Base-by-base conservation (phyloP, 2,797 vertebrate genomes). In the Amblyraja radiata region DNA sequence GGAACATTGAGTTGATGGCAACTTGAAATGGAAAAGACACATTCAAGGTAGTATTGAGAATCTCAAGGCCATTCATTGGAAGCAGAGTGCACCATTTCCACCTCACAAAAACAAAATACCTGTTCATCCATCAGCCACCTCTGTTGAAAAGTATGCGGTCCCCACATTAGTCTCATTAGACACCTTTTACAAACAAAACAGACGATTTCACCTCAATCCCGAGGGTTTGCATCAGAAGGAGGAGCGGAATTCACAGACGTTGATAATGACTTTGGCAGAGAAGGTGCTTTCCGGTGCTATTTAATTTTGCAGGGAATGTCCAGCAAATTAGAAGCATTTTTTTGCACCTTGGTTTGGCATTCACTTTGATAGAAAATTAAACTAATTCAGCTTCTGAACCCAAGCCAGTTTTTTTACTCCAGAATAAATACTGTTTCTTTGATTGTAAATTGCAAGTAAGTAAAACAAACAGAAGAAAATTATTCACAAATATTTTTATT, bases 401-500 rank as follows among this genome's bases (percentile, higher is more conserved):
- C 54, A 76, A 73, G 71, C 90, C 88, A 91, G 16, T 54, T 91
- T 71, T 91, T 16, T 36, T 91, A 73, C 68, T 68, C 88, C 23
- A 46, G n/a, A 73, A 68, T 28, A 73, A 91, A 90, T 90, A 90
- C 4, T 0, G 36, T 39, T 91, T 54, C 36, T 92, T 92, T 92
- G 90, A 92, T 92, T 92, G 73, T 76, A 54, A 46, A 11, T 74
- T 92, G 32, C 39, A 76, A 92, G 36, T 92, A 92, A 76, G 68
- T 14, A 91, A 91, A 91, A 71, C 68, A 74, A 92, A 92, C 90
- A 74, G 23, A 76, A 92, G 71, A 92, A 92, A 92, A 92, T 76
- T 73, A 73, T 74, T 92, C 68, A 71, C 68, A 92, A 92, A 92
- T 92, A 76, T 92, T 92, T 74, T 92, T 58, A 92, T 54, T 92